Evolutionary conservation across 2,888 invertebrate genomes (phyloP), one percentile per base, ranked within the genome.

Genomic region (Microdon myrmicae): DNA sequence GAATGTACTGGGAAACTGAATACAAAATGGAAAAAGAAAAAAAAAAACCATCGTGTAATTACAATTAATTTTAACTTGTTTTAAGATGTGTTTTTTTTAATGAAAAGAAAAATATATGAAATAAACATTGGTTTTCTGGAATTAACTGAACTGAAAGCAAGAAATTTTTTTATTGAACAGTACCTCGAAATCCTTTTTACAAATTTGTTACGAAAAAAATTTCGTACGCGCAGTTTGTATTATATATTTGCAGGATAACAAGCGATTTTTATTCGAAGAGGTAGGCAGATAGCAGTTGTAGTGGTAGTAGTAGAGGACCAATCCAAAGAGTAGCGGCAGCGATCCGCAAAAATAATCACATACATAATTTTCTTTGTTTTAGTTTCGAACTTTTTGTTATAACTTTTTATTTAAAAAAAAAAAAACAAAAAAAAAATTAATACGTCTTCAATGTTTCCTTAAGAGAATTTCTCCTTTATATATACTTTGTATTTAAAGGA

Each of bases 131-230:
- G 68, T 71, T 72, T 70, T 71, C 72, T 71, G 69, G 45, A 55
- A 55, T 73, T 69, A 73, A 64, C 74, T 72, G 68, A 73, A 71
- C 71, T 70, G 69, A 61, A 44, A 44, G 22, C 17, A 23, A 23
- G 19, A 48, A 32, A 25, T 20, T 44, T 44, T 44, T 70, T 69
- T 70, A 72, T 71, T 71, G 51, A 69, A 73, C 73, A 78, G 76
- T 80, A 80, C 80, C 80, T 80, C 80, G 76, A 80, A 80, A 78
- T 80, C 80, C 80, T 80, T 77, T 74, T 44, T 48, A 43, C 23
- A 31, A 35, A 43, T 53, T 64, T 41, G 43, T 58, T 64, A 47
- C 35, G 56, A 47, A 53, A 55, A 41, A 51, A 59, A 61, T 61
- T 39, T 43, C 38, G 45, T 19, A 60, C 43, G 35, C 31, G 44